A percentile compares a stretch with the other conserved stretches of the same genome.
These are phyloP conservation scores for Heloderma charlesbogerti DNA, from an alignment of 2,113 vertebrate genomes.

Conservation along the genomic window DNA sequence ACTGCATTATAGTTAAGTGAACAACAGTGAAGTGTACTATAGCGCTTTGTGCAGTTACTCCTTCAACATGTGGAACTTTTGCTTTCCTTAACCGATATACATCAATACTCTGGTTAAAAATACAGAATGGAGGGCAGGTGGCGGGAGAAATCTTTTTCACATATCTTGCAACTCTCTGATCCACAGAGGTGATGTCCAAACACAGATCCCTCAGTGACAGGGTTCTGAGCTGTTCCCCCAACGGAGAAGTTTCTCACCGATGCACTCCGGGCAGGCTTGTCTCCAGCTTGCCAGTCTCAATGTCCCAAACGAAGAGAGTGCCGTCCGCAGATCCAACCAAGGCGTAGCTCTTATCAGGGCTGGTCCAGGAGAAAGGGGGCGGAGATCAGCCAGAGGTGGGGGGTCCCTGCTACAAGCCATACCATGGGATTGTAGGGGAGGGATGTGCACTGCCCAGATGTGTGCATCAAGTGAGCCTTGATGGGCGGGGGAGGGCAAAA, in stretches of 20 bases:
- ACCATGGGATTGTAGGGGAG: neutral
- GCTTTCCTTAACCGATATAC: neutral
- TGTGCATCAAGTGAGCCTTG: too few relatives aligned
- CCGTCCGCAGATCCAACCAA: conserved; percentile 86
- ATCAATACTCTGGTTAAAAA: neutral
- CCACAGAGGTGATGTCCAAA: neutral
- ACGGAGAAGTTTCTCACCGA: conserved; percentile 72
- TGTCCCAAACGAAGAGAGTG: conserved; percentile 87
- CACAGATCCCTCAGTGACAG: neutral
- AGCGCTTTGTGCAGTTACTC: neutral
- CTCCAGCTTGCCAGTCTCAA: conserved; percentile 79
- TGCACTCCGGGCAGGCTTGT: conserved; percentile 80
- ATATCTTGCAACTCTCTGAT: too few relatives aligned
- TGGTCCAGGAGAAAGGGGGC: conserved; percentile 46
- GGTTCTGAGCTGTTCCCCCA: neutral
- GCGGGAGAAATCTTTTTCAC: neutral
- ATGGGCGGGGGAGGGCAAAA: neutral
- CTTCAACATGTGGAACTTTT: neutral
- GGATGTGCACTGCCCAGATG: neutral
- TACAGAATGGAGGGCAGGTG: neutral
- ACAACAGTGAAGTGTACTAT: neutral
- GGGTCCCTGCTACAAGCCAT: too few relatives aligned
- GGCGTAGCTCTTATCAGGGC: conserved; percentile 84
- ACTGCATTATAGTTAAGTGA: neutral
- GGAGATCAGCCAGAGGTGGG: neutral